phyloP scores from a whole-genome alignment of 2,113 vertebrate species.

The Hucho hucho region DNA sequence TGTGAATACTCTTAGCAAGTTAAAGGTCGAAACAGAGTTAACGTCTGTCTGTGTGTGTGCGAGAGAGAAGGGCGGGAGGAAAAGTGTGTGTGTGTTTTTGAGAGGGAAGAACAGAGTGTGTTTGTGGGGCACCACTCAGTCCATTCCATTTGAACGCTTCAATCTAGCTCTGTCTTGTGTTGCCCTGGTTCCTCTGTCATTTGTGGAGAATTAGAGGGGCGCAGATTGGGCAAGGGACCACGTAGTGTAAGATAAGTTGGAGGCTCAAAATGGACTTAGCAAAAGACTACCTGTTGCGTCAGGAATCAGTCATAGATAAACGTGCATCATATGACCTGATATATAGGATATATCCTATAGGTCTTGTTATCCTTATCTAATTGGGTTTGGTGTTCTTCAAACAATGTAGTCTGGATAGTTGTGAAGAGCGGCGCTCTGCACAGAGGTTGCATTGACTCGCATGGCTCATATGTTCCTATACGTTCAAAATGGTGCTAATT shows the following conservation, averaged over 20 bases:
- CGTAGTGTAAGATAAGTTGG: no score
- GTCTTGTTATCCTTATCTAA: no score
- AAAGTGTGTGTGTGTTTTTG: no score
- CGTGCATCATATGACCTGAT: not conserved
- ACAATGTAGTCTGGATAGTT: not conserved
- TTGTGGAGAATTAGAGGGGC: not conserved
- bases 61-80: no score
- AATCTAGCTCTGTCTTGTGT: constrained; percentile 38
- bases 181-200: constrained; percentile 28
- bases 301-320: not conserved
- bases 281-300: not conserved
- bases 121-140: constrained; percentile 15
- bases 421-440: not conserved
- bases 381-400: not conserved
- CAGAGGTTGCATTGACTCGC: not conserved
- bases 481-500: constrained; percentile 1
- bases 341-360: no score
- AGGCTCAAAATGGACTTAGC: not conserved
- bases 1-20: constrained; percentile 33
- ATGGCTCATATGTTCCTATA: not conserved
- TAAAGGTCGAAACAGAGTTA: constrained; percentile 49
- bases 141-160: no score
- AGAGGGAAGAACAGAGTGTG: not conserved
- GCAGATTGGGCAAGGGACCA: not conserved
- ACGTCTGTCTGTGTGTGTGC: constrained; percentile 3